Evolutionary conservation across 1,140 invertebrate genomes (phyloP), one percentile per base, ranked within the genome.

Genomic region (Euschistus heros): DNA sequence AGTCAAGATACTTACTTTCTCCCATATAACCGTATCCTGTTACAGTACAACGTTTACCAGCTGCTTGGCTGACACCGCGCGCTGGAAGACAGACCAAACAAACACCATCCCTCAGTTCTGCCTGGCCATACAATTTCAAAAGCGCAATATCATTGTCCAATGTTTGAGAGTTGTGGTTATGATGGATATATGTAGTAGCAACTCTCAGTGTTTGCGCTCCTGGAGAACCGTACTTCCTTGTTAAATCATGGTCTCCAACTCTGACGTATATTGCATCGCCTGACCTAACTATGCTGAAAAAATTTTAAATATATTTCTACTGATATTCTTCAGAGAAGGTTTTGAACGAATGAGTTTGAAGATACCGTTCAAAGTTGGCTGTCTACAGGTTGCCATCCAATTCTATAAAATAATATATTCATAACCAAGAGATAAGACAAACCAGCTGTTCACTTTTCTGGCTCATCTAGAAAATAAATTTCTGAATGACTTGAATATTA

Each of bases 81-180:
- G 89, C 88, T 30, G 94, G 90, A 42, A 97, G 76, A 75, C 95
- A 97, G 8, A 94, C 92, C 46, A 89, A 74, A 66, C 88, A 88
- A 15, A 92, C 87, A 33, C 86, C 89, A 74, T 89, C 87, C 68
- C 86, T 88, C 2, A 97, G 80, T 74, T 93, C 89, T 0, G 90
- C 92, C 74, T 95, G 91, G 0, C 89, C 88, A 69, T 92, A 86
- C 7, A 98, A 82, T 74, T 95, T 96, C 8, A 98, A 78, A 13
- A 98, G 74, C 0, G 94, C 95, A 68, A 98, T 95, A 73, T 97
- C 94, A 72, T 97, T 96, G 73, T 97, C 93, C 67, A 97, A 78
- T 0, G 94, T 97, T 75, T 95, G 91, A 68, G 89, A 92, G 75
- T 97, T 95, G 77, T 97, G 94, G 76, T 96, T 94, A 71, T 95